phyloP scores from a whole-genome alignment of 2,797 vertebrate species.

The Bufotes viridis region DNA sequence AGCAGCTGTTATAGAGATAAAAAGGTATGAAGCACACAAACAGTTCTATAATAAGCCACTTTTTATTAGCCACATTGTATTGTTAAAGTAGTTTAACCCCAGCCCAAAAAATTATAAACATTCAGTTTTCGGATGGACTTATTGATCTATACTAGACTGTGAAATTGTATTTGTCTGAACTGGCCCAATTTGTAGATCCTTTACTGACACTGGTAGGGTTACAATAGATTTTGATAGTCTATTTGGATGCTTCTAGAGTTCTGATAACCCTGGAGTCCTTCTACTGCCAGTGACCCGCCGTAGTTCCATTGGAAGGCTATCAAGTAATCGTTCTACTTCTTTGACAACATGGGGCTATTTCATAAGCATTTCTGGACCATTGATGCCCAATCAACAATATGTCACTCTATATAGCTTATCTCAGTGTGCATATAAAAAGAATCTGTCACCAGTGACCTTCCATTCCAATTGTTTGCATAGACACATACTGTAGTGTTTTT shows the following conservation, averaged over 20 bases:
- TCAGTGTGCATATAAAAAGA: too few relatives aligned
- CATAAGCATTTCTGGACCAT: not conserved
- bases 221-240: not conserved
- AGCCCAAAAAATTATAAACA: not conserved
- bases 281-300: not conserved
- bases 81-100: not conserved
- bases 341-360: not conserved
- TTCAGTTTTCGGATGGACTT: not conserved
- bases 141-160: not conserved
- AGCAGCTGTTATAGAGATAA: not conserved
- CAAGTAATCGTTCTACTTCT: not conserved
- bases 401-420: too few relatives aligned
- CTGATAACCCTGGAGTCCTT: not conserved
- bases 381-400: not conserved
- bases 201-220: too few relatives aligned
- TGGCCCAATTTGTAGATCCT: not conserved
- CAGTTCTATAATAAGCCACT: not conserved
- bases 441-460: too few relatives aligned
- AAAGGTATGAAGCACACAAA: not conserved
- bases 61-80: not conserved
- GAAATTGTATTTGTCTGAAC: not conserved
- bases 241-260: not conserved
- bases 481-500: too few relatives aligned
- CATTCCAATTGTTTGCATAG: too few relatives aligned
- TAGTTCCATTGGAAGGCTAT: not conserved